Conservation (phyloP, 2,113 vertebrate genomes). For the Platysteira castanea region DNA sequence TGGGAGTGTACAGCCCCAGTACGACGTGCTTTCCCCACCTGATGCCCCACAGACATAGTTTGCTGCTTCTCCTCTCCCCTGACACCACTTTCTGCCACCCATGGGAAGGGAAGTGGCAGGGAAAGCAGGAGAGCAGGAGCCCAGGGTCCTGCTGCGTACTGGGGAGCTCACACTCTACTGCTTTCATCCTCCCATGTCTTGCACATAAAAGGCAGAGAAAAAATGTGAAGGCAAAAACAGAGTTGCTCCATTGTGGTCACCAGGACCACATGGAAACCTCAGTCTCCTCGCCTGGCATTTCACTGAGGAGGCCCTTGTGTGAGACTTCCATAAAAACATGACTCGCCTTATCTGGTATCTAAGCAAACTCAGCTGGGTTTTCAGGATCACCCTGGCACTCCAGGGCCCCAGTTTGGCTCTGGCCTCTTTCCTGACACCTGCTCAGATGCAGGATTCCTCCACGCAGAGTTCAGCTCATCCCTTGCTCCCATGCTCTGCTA, state of each 20-base stretch:
- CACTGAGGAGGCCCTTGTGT: not conserved
- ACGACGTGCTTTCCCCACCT: not conserved
- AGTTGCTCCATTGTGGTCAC: not conserved
- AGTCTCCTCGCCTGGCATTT: not conserved
- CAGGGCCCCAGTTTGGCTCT: not conserved
- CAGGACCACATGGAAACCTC: not conserved
- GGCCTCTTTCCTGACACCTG: not conserved
- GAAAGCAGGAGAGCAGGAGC: not conserved
- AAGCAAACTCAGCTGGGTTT: not conserved
- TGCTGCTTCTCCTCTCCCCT: not conserved
- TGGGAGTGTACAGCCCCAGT: not conserved
- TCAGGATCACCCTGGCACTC: not conserved
- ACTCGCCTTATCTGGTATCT: accelerated
- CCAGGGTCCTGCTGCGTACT: not conserved
- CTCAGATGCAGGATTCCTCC: not conserved
- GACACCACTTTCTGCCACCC: not conserved
- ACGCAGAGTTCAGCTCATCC: accelerated
- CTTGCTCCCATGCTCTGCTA: not conserved
- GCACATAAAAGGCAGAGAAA: not conserved
- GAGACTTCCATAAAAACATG: not conserved
- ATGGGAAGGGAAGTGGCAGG: not conserved
- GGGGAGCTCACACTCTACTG: not conserved
- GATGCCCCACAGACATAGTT: accelerated
- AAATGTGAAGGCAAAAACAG: not conserved
- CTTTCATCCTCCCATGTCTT: not conserved